Evolutionary conservation across 2,888 invertebrate species (phyloP).

Genomic region (Ischnura elegans): DNA sequence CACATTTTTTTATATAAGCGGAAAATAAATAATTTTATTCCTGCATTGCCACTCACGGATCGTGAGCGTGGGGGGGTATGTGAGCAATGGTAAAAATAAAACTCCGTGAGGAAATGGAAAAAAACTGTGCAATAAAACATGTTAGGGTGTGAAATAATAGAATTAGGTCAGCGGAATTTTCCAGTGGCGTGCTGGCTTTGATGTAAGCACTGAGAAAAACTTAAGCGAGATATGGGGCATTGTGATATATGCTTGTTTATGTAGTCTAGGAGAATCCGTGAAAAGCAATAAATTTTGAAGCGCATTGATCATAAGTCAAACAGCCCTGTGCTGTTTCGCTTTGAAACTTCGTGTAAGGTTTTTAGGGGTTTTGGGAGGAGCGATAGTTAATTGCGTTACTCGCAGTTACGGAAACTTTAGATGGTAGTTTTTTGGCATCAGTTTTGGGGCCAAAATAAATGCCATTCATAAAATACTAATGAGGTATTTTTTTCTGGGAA

Average conservation of each 20-base stretch:
- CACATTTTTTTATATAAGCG: conserved; percentile 20
- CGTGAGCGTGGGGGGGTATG: conserved; percentile 8
- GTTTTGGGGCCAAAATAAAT: neutral
- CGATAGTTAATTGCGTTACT: conserved; percentile 14
- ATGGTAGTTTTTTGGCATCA: neutral
- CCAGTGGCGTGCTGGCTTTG: conserved; percentile 65
- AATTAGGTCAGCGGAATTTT: conserved; percentile 67
- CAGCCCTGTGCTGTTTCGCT: conserved; percentile 36
- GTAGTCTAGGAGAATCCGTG: conserved; percentile 61
- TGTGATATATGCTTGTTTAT: conserved; percentile 67
- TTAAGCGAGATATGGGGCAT: conserved; percentile 58
- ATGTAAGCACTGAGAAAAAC: conserved; percentile 66
- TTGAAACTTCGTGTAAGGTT: conserved; percentile 25
- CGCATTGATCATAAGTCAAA: conserved; percentile 60
- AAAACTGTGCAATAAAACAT: conserved; percentile 57
- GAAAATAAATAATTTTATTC: conserved; percentile 48
- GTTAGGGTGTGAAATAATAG: conserved; percentile 56
- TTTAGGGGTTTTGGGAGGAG: conserved; percentile 14
- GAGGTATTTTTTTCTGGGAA: neutral
- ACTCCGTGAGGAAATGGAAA: neutral
- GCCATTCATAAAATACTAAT: neutral
- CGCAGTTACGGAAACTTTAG: neutral
- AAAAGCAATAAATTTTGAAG: conserved; percentile 61
- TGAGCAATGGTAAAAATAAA: conserved; percentile 41
- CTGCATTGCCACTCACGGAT: neutral